Percentiles rank a stretch among this genome's conserved stretches.
Evolutionary conservation across 2,797 vertebrate species (phyloP).

Genomic region (Pangasius larnaudii): DNA sequence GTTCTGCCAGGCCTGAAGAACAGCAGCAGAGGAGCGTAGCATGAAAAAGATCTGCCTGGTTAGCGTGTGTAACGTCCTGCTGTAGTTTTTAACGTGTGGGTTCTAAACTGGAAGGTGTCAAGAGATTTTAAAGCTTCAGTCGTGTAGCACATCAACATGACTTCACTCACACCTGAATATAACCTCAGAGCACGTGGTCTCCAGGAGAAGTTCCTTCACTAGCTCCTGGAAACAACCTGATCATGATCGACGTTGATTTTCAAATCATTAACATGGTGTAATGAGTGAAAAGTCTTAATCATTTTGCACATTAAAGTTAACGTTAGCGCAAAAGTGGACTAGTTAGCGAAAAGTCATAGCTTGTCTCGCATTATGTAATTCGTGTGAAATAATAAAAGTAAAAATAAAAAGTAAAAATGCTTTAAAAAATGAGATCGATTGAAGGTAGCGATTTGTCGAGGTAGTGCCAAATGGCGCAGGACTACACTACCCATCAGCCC

Average conservation of each 20-base stretch:
- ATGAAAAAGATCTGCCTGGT: neutral
- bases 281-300: neutral
- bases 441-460: neutral
- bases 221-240: neutral
- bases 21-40: neutral
- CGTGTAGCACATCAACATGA: neutral
- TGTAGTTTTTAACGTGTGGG: too few species aligned
- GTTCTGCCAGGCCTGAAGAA: neutral
- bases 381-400: neutral
- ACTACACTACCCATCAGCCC: neutral
- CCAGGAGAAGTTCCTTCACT: neutral
- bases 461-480: neutral
- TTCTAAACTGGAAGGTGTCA: too few species aligned
- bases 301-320: neutral
- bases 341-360: neutral
- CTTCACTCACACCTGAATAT: too few species aligned
- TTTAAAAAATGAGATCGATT: too few species aligned
- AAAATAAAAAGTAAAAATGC: too few species aligned
- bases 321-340: neutral
- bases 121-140: neutral
- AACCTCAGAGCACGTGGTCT: neutral
- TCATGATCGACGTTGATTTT: neutral
- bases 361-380: neutral
- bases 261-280: neutral
- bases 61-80: neutral